Evolutionary conservation across 2,888 invertebrate genomes (phyloP).

Genomic region (Alcis repandata): DNA sequence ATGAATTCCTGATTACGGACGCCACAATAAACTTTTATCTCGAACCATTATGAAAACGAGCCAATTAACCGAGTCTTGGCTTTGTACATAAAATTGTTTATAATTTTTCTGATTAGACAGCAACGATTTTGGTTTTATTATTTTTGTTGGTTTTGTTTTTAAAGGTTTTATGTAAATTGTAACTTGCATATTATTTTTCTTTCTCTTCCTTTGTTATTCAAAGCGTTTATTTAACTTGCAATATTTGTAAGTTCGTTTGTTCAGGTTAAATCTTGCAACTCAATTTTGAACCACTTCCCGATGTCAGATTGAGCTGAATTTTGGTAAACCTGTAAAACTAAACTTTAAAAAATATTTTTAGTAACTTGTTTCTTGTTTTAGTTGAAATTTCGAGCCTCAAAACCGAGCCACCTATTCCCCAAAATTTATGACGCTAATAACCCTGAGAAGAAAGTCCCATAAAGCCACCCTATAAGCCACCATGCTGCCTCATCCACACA

Average conservation of each 20-base stretch:
- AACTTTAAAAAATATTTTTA: too few species aligned
- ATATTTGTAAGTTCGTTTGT: too few species aligned
- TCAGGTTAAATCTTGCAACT: too few species aligned
- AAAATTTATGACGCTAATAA: slow-evolving; percentile 6
- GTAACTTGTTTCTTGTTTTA: too few species aligned
- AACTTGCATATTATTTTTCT: too few species aligned
- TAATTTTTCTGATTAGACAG: slow-evolving; percentile 12
- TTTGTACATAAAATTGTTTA: slow-evolving; percentile 6
- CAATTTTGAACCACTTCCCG: too few species aligned
- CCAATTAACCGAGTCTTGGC: slow-evolving; percentile 22
- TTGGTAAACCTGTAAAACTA: too few species aligned
- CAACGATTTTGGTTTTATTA: slow-evolving; percentile 12
- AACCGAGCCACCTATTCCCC: background rate
- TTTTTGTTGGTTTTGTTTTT: background rate
- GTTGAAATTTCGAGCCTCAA: too few species aligned
- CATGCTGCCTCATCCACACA: slow-evolving; percentile 5
- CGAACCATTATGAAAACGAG: slow-evolving; percentile 25
- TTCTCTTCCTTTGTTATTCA: too few species aligned
- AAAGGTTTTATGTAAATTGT: too few species aligned
- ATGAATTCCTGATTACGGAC: slow-evolving; percentile 23
- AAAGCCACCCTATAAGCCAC: slow-evolving; percentile 14
- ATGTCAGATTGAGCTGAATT: background rate
- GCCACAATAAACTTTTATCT: slow-evolving; percentile 31
- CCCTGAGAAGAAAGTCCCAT: slow-evolving; percentile 4
- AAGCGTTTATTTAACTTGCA: too few species aligned